A percentile compares a stretch with the other conserved stretches of the same genome.
Evolutionary conservation across 2,888 invertebrate species (phyloP).

Genomic region (Drosophila histrio): DNA sequence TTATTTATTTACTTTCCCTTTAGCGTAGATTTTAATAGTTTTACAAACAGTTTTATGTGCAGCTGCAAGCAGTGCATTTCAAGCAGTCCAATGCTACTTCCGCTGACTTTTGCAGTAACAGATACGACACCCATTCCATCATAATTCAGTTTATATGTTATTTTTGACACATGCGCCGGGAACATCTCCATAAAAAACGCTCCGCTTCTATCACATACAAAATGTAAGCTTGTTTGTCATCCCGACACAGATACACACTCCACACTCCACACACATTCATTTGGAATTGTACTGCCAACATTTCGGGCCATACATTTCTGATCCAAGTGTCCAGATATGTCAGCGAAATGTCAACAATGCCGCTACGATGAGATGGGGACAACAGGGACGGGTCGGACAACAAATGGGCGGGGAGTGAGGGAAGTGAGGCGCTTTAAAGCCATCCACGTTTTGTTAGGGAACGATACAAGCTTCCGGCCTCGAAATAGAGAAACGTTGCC

Average conservation of each 20-base stretch:
- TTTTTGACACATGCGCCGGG: constrained; percentile 4
- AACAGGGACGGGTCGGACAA: not conserved
- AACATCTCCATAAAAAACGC: constrained; percentile 15
- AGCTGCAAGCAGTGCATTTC: too few species aligned
- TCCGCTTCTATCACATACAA: constrained; percentile 7
- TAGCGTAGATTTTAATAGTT: too few species aligned
- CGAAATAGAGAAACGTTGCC: constrained; percentile 25
- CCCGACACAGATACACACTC: constrained; percentile 26
- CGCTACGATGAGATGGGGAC: constrained; percentile 22
- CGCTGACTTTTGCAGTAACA: not conserved
- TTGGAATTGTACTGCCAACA: constrained; percentile 39
- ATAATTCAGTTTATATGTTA: constrained; percentile 23
- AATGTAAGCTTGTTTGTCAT: constrained; percentile 30
- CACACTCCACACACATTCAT: constrained; percentile 26
- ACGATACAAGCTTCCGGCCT: constrained; percentile 46
- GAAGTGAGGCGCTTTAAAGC: constrained; percentile 16
- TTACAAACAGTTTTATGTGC: too few species aligned
- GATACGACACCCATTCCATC: constrained; percentile 1
- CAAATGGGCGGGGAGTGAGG: not conserved
- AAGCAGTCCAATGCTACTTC: not conserved
- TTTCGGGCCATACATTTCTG: constrained; percentile 41
- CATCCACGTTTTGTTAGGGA: constrained; percentile 23
- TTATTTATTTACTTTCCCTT: too few species aligned
- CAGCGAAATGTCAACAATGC: constrained; percentile 65
- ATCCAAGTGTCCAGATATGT: constrained; percentile 68